Conservation (phyloP, 2,888 invertebrate species). For the Abscondita cerata region DNA sequence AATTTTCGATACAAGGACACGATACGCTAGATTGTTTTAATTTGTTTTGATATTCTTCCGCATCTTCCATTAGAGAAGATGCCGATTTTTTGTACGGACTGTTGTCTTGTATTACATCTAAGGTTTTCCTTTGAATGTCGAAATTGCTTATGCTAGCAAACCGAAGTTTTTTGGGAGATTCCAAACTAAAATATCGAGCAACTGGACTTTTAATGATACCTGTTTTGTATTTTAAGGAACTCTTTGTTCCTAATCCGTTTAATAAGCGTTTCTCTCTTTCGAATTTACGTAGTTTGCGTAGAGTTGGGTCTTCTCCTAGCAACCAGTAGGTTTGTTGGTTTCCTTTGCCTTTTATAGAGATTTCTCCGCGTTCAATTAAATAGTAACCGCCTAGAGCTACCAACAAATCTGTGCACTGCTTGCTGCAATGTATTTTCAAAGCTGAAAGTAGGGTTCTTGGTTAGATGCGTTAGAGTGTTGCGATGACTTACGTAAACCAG, state of each 20-base stretch:
- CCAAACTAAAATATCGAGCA: slow-evolving; percentile 78
- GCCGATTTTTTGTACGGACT: slow-evolving; percentile 63
- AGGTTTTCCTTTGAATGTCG: slow-evolving; percentile 56
- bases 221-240: slow-evolving; percentile 74
- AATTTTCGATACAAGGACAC: slow-evolving; percentile 74
- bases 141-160: slow-evolving; percentile 77
- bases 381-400: slow-evolving; percentile 78
- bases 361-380: slow-evolving; percentile 76
- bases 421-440: slow-evolving; percentile 83
- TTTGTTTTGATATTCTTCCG: slow-evolving; percentile 58
- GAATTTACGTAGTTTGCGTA: slow-evolving; percentile 64
- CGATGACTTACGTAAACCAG: slow-evolving; percentile 78
- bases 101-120: slow-evolving; percentile 67
- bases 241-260: slow-evolving; percentile 60
- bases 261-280: slow-evolving; percentile 55
- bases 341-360: slow-evolving; percentile 85
- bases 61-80: slow-evolving; percentile 61
- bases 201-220: slow-evolving; percentile 63
- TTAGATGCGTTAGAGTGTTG: neutral
- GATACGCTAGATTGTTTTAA: slow-evolving; percentile 67
- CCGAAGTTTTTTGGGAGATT: slow-evolving; percentile 82
- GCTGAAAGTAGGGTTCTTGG: slow-evolving; percentile 64
- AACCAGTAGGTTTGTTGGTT: slow-evolving; percentile 86
- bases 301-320: slow-evolving; percentile 73
- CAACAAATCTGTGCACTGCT: slow-evolving; percentile 72